Evolutionary conservation across 2,888 invertebrate species (phyloP).

Genomic region (Listrodromus nycthemerus): DNA sequence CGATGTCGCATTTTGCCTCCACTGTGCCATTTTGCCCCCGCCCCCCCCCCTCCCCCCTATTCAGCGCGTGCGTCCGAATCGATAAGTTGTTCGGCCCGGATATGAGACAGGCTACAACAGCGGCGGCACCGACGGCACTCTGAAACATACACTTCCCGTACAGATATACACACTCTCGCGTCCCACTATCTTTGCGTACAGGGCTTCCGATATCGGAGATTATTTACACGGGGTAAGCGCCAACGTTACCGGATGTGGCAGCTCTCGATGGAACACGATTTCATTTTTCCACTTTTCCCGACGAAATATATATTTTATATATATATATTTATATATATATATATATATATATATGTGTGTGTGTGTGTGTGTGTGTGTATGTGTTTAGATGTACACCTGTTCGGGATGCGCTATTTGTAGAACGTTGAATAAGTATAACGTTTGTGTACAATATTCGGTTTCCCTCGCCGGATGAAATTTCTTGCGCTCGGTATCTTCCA

Average conservation of each 20-base stretch:
- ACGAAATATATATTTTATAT: slow-evolving; percentile 24
- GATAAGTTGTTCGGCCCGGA: slow-evolving; percentile 62
- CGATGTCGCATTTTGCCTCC: no score
- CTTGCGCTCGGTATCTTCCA: neutral
- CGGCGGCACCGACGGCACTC: slow-evolving; percentile 25
- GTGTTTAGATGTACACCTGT: no score
- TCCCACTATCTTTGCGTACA: slow-evolving; percentile 2
- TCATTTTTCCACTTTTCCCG: slow-evolving; percentile 37
- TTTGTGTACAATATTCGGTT: neutral
- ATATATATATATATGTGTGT: neutral
- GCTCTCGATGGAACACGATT: slow-evolving; percentile 50
- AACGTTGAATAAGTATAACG: no score
- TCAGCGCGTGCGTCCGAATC: slow-evolving; percentile 51
- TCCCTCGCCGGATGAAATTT: neutral
- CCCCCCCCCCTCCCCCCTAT: no score
- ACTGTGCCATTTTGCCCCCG: no score
- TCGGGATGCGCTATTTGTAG: no score
- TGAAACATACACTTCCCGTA: slow-evolving; percentile 2
- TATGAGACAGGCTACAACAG: slow-evolving; percentile 47
- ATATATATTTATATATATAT: neutral
- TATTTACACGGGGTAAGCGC: slow-evolving; percentile 58
- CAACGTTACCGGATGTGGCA: slow-evolving; percentile 51
- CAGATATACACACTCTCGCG: neutral
- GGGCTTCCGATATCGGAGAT: slow-evolving; percentile 41
- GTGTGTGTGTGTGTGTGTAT: neutral